Percentiles rank a stretch among this genome's conserved stretches.
These are phyloP conservation scores for Anomalospiza imberbis DNA, from an alignment of 2,797 vertebrate species.

Conservation along the genomic window DNA sequence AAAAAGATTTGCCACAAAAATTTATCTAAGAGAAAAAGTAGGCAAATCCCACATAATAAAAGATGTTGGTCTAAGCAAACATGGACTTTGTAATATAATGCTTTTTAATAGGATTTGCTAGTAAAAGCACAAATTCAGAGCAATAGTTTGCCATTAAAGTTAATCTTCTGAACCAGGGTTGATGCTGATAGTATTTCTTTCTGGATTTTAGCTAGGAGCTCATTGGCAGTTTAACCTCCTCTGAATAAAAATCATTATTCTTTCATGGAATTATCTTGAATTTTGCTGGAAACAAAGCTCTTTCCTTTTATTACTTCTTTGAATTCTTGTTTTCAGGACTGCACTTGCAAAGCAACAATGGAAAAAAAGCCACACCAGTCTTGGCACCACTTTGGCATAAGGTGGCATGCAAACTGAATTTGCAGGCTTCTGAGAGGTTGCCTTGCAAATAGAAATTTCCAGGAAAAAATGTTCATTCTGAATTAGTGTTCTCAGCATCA, in stretches of 20 bases:
- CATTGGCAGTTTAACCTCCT: neutral
- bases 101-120: neutral
- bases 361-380: neutral
- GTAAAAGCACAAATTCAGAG: conserved; percentile 17
- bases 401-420: neutral
- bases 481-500: neutral
- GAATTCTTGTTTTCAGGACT: neutral
- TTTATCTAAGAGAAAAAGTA: neutral
- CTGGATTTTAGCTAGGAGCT: neutral
- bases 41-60: neutral
- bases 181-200: neutral
- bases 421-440: neutral
- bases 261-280: conserved; percentile 3
- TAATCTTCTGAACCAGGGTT: neutral
- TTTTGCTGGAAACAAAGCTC: neutral
- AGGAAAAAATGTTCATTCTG: neutral
- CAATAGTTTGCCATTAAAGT: conserved; percentile 12
- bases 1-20: neutral
- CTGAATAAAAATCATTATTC: neutral
- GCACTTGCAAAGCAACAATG: neutral
- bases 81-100: neutral
- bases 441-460: neutral
- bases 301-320: neutral
- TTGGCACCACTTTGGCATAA: neutral
- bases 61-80: neutral